Conservation (phyloP, 2,113 vertebrate species). For the Nothocercus nigrocapillus region DNA sequence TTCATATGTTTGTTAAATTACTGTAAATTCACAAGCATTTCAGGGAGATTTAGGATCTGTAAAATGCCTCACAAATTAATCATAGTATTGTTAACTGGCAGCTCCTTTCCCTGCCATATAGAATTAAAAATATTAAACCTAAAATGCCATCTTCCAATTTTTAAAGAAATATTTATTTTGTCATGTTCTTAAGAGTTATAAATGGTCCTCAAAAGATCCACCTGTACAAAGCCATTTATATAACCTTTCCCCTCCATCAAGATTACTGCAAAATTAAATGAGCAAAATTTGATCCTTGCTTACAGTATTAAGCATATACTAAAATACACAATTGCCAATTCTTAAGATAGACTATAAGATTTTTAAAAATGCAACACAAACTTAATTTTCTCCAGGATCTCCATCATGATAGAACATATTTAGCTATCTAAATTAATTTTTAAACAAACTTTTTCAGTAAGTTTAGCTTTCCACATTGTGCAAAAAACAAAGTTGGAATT, state of each 20-base stretch:
- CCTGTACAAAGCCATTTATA: background rate
- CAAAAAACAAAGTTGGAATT: background rate
- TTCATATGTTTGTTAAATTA: background rate
- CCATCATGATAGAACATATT: too few species aligned
- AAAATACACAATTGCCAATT: background rate
- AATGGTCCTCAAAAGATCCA: background rate
- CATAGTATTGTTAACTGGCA: constrained; percentile 51
- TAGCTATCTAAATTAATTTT: background rate
- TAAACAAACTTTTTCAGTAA: background rate
- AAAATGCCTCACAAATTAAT: constrained; percentile 30
- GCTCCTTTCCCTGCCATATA: constrained; percentile 37
- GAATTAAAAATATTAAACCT: constrained; percentile 56
- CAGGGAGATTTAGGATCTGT: background rate
- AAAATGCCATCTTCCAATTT: background rate
- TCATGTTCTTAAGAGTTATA: background rate
- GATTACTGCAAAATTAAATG: background rate
- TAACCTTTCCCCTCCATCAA: background rate
- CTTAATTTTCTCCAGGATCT: background rate
- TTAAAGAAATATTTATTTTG: constrained; percentile 10
- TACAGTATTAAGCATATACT: background rate
- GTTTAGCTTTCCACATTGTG: background rate
- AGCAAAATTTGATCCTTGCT: background rate
- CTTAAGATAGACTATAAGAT: background rate
- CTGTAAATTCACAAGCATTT: constrained; percentile 13
- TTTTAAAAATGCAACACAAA: background rate